Percentiles rank a stretch among this genome's conserved stretches.
phyloP scores from a whole-genome alignment of 1,140 invertebrate genomes.

The Phymastichus coffea region DNA sequence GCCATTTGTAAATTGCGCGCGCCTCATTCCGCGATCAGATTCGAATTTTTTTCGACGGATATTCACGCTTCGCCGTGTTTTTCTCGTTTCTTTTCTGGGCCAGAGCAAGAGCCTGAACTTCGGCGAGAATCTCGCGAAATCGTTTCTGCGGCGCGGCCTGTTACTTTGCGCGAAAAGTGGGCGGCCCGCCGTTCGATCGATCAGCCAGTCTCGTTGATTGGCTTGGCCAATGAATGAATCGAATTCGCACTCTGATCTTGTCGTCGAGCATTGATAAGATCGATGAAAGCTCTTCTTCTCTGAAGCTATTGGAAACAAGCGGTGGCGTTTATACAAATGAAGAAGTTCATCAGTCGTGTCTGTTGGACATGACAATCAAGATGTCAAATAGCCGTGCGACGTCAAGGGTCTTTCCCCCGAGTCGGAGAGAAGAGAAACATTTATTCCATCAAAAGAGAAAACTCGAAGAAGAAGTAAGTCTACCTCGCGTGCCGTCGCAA shows the following conservation, averaged over 20 bases:
- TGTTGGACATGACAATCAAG: not conserved
- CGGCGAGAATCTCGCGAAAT: constrained; percentile 7
- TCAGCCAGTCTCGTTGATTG: no score
- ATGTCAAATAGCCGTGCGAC: not conserved
- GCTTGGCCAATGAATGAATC: not conserved
- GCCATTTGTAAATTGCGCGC: constrained; percentile 43
- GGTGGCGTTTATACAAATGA: constrained; percentile 1
- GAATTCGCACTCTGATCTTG: no score
- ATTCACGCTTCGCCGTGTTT: constrained; percentile 13
- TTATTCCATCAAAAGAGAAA: not conserved
- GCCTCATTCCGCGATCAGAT: constrained; percentile 5
- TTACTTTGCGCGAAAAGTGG: no score
- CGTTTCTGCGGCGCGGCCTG: no score
- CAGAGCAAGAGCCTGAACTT: no score
- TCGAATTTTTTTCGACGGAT: no score
- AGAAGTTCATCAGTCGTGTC: not conserved
- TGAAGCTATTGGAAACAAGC: not conserved
- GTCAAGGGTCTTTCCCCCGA: not conserved
- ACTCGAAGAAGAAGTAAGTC: not conserved
- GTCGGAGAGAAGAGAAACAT: not conserved
- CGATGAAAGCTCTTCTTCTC: no score
- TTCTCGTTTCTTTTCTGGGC: not conserved
- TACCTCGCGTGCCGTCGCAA: not conserved
- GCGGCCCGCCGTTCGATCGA: no score
- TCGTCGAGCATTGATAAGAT: no score